phyloP scores from a whole-genome alignment of 2,113 vertebrate species.

The Entomyzon cyanotis region DNA sequence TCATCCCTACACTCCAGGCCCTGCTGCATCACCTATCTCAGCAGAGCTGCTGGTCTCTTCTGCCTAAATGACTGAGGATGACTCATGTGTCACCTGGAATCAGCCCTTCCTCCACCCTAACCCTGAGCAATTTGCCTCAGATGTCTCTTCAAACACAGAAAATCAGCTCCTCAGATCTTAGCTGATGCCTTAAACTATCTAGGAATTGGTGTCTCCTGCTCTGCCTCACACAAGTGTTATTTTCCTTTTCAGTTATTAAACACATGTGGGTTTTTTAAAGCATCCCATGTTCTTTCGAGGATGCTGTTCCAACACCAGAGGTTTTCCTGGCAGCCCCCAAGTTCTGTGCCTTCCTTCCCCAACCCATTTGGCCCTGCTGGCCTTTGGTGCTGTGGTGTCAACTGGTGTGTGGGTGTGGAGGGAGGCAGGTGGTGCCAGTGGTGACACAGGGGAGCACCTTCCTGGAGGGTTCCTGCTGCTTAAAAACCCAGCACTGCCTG shows the following conservation, averaged over 20 bases:
- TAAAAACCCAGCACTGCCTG: background rate
- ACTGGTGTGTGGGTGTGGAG: conserved; percentile 44
- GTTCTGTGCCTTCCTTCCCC: background rate
- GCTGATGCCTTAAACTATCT: background rate
- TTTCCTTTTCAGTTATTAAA: background rate
- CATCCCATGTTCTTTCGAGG: background rate
- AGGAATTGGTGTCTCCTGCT: background rate
- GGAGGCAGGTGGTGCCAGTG: background rate
- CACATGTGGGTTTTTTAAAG: background rate
- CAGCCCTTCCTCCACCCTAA: background rate
- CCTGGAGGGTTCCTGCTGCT: background rate
- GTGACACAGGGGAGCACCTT: background rate
- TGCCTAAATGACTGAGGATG: background rate
- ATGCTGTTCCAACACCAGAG: fast-evolving
- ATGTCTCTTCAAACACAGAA: background rate
- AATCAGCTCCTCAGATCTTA: background rate
- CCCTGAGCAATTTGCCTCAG: background rate
- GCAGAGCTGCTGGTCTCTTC: background rate
- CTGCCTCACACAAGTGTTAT: background rate
- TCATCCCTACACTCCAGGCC: background rate
- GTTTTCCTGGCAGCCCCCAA: background rate
- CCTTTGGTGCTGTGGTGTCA: background rate
- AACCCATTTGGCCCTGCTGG: fast-evolving
- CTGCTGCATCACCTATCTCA: background rate
- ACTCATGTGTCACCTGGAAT: background rate